Percentiles rank a stretch among this genome's conserved stretches.
Conservation (phyloP, 2,888 invertebrate species). For the Oligia latruncula region DNA sequence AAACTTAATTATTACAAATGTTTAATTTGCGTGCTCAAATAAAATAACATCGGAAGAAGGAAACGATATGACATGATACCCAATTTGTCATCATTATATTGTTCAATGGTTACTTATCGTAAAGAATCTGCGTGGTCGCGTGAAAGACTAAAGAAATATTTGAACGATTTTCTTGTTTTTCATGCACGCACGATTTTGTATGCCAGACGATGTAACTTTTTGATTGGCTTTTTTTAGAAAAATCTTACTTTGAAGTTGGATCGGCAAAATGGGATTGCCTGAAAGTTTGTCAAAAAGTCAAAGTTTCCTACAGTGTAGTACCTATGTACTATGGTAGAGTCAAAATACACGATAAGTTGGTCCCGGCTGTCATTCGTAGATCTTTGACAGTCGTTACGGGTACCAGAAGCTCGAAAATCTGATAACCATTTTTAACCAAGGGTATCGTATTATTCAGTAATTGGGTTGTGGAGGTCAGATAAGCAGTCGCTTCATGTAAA, state of each 20-base stretch:
- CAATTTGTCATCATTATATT: constrained; percentile 47
- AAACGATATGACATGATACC: constrained; percentile 37
- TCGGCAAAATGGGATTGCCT: not conserved
- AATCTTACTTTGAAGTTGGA: not conserved
- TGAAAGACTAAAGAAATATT: constrained; percentile 38
- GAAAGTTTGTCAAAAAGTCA: not conserved
- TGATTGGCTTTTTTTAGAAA: not conserved
- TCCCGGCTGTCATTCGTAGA: not conserved
- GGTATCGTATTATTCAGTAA: not conserved
- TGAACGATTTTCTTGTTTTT: constrained; percentile 25
- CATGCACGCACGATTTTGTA: constrained; percentile 7
- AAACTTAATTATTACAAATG: constrained; percentile 5
- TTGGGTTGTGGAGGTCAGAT: not conserved
- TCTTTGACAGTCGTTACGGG: not conserved
- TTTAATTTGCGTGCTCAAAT: constrained; percentile 25
- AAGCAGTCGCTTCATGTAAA: not conserved
- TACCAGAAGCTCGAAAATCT: not conserved
- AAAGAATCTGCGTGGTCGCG: constrained; percentile 37
- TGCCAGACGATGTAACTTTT: not conserved
- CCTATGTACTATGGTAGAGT: not conserved
- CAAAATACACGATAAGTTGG: not conserved
- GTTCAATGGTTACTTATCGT: not conserved
- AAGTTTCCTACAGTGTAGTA: too few relatives aligned
- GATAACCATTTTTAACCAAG: not conserved
- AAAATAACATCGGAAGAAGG: constrained; percentile 38